Conservation (phyloP, 2,113 vertebrate species). For the Eolophus roseicapilla region DNA sequence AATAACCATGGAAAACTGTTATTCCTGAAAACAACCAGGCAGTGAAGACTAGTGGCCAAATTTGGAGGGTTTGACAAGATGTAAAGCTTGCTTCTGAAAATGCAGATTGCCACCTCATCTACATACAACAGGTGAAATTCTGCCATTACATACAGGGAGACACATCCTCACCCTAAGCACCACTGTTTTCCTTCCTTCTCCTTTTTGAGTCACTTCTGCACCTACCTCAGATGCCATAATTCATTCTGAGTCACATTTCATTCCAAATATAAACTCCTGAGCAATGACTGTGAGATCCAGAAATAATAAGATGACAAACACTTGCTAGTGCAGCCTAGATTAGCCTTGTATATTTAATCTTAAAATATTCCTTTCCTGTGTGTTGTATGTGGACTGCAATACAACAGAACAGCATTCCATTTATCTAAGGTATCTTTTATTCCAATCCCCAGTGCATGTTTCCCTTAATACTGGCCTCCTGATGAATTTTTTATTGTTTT, state of each 20-base stretch:
- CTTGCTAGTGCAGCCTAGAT: background rate
- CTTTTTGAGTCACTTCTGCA: background rate
- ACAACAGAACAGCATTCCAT: background rate
- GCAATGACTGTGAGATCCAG: background rate
- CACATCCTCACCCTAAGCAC: background rate
- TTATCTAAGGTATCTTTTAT: background rate
- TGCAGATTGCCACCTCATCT: background rate
- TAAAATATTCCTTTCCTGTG: background rate
- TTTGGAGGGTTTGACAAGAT: rapidly evolving
- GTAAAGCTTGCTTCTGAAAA: background rate
- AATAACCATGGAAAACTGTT: background rate
- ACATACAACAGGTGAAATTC: background rate
- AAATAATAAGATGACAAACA: slow-evolving; percentile 23
- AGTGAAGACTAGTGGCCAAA: background rate
- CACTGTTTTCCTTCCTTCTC: background rate
- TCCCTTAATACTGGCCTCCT: background rate
- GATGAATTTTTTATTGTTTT: background rate
- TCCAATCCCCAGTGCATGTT: background rate
- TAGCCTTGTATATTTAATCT: background rate
- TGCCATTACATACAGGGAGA: background rate
- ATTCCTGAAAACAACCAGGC: background rate
- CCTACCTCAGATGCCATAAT: background rate
- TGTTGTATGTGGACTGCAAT: background rate
- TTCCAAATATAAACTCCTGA: slow-evolving; percentile 24
- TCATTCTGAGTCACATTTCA: slow-evolving; percentile 11